Evolutionary conservation across 2,113 vertebrate genomes (phyloP).

Genomic region (Hippopotamus amphibius): DNA sequence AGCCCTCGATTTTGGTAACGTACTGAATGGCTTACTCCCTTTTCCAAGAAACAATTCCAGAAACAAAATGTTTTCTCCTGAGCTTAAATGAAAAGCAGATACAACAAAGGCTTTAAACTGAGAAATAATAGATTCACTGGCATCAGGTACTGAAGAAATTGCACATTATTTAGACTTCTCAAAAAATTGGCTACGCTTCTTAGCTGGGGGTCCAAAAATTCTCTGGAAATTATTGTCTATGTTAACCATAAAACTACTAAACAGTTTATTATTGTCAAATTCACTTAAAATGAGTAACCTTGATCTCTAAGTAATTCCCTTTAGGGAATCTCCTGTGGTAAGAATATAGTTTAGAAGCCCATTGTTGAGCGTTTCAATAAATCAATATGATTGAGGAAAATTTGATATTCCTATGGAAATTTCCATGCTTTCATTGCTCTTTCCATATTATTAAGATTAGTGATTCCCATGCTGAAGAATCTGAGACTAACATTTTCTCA

Average conservation of each 20-base stretch:
- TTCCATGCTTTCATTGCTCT: conserved; percentile 80
- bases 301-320: conserved; percentile 76
- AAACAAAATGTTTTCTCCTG: conserved; percentile 79
- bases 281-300: conserved; percentile 77
- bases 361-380: conserved; percentile 80
- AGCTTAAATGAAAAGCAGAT: conserved; percentile 82
- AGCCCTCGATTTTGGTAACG: conserved; percentile 66
- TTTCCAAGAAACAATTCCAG: conserved; percentile 81
- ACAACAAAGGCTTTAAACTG: conserved; percentile 79
- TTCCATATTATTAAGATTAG: conserved; percentile 79
- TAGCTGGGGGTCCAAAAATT: conserved; percentile 78
- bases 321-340: conserved; percentile 64
- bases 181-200: conserved; percentile 78
- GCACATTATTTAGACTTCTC: conserved; percentile 77
- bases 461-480: conserved; percentile 64
- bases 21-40: conserved; percentile 62
- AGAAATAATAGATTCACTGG: conserved; percentile 83
- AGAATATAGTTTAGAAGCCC: conserved; percentile 56
- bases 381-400: conserved; percentile 67
- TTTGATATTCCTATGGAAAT: conserved; percentile 82
- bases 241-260: conserved; percentile 83
- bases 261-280: conserved; percentile 83
- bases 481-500: conserved; percentile 46
- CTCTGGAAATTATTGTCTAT: conserved; percentile 84
- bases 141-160: conserved; percentile 74